Evolutionary conservation across 2,113 vertebrate genomes (phyloP), one percentile per base, ranked within the genome.

Genomic region (Bungarus multicinctus): DNA sequence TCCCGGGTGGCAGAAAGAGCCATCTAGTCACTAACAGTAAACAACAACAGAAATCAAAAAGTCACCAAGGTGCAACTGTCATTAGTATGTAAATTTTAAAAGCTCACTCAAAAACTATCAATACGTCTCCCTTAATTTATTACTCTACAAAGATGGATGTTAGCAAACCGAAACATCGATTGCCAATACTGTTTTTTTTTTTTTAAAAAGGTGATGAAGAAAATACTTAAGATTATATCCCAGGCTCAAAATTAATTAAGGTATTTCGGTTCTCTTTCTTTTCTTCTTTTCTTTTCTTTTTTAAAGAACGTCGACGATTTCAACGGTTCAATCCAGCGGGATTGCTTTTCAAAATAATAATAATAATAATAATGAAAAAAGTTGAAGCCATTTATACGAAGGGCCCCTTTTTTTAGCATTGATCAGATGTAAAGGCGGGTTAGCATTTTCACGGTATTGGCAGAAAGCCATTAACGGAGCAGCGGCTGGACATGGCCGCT

Each of bases 71-170:
- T 97, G 96, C 97, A 97, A 96, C 94, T 97, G 98, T 98, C 98
- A 98, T 99, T 98, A 98, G 98, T 97, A 98, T 99, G 98, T 98
- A 98, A 98, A 98, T 99, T 98, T 98, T 98, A 99, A 98, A 98
- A 98, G 98, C 97, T 96, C 96, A 89, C 96, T 97, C 96, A 97
- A 98, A 98, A 97, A 50, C 97, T 98, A 98, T 99, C 98, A 97
- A 98, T 99, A 98, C 97, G 96, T 97, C 98, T 98, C 98, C 98
- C 98, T 99, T 99, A 99, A 99, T 99, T 99, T 99, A 99, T 99
- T 98, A 98, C 98, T 98, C 98, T 99, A 99, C 98, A 98, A 98
- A 99, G 98, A 99, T 98, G 98, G 98, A 99, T 98, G 98, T 98
- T 93, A 96, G 97, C 96, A 98, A 97, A 97, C 97, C 96, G 94